Evolutionary conservation across 2,113 vertebrate genomes (phyloP).

Genomic region (Electrona antarctica): DNA sequence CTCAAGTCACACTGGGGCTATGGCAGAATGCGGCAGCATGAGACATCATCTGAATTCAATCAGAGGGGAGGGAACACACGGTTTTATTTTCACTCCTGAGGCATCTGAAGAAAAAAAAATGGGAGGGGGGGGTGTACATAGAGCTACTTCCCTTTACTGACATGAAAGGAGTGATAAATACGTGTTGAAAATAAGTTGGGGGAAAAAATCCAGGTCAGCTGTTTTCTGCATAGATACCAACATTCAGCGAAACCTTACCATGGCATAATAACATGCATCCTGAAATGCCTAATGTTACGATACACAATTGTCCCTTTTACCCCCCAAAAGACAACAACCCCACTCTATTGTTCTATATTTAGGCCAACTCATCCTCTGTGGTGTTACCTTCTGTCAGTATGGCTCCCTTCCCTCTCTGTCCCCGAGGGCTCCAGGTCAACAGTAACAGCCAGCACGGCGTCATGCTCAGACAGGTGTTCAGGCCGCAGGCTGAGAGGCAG

Average conservation of each 20-base stretch:
- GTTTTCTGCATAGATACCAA: background rate
- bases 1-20: conserved; percentile 51
- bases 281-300: background rate
- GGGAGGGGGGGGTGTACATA: background rate
- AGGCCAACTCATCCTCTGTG: background rate
- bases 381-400: conserved; percentile 67
- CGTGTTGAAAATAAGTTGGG: background rate
- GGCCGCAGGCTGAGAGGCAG: conserved; percentile 51
- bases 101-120: conserved; percentile 25
- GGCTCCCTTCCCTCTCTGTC: conserved; percentile 55
- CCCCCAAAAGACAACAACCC: conserved; percentile 3
- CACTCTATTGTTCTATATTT: background rate
- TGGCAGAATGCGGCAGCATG: conserved; percentile 73
- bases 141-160: conserved; percentile 17
- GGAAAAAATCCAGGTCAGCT: background rate
- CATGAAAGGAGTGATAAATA: conserved; percentile 13
- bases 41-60: conserved; percentile 65
- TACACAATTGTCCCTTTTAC: conserved; percentile 5
- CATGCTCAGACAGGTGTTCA: conserved; percentile 30
- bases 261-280: background rate
- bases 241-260: background rate
- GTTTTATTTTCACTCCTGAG: conserved; percentile 27
- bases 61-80: conserved; percentile 35
- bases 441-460: conserved; percentile 34
- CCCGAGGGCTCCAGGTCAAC: conserved; percentile 51